Evolutionary conservation across 2,113 vertebrate genomes (phyloP).

Genomic region (Vireo altiloquus): DNA sequence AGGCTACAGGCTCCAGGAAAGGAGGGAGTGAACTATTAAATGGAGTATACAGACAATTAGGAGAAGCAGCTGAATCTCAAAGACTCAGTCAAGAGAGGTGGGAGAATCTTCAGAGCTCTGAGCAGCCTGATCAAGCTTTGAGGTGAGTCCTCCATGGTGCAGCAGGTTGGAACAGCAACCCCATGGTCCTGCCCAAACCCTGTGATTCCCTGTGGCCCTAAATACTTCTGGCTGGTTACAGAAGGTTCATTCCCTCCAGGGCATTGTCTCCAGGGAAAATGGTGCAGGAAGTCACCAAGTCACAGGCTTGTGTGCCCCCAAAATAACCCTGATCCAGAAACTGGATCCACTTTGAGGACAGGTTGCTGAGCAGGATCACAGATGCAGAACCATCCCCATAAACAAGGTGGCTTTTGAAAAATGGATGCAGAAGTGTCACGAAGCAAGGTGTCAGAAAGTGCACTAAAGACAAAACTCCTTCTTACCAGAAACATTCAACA

Average conservation of each 20-base stretch:
- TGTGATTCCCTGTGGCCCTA: not conserved
- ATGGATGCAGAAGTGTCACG: not conserved
- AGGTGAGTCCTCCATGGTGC: not conserved
- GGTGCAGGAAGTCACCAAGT: not conserved
- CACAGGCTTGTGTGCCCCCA: not conserved
- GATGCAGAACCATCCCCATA: not conserved
- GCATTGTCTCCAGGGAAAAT: not conserved
- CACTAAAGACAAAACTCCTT: not conserved
- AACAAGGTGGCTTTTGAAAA: not conserved
- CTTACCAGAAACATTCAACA: conserved; percentile 97
- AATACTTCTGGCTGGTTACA: not conserved
- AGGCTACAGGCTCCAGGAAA: not conserved
- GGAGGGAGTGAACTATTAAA: not conserved
- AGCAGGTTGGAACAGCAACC: not conserved
- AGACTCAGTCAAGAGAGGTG: not conserved
- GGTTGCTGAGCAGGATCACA: not conserved
- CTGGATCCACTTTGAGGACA: not conserved
- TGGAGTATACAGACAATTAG: not conserved
- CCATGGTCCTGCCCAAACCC: not conserved
- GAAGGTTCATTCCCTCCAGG: not conserved
- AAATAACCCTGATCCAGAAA: not conserved
- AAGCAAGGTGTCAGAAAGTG: not conserved
- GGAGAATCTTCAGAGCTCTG: not conserved
- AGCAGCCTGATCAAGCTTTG: not conserved
- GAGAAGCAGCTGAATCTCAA: not conserved